Evolutionary conservation across 2,113 vertebrate genomes (phyloP).

Genomic region (Rattus norvegicus): GRCr8 NC_086023.1:39283501-39284000

Average conservation of each 20-base stretch:
- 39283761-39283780: not conserved
- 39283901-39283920: not conserved
- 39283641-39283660: not conserved
- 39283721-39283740: not conserved
- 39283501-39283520: not conserved
- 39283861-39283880: not conserved
- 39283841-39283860: not conserved
- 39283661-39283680: not conserved
- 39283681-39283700: not conserved
- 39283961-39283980: not conserved
- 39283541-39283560: not conserved
- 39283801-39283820: not conserved
- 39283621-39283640: not conserved
- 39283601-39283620: not conserved
- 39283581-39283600: not conserved
- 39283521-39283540: not conserved
- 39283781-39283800: not conserved
- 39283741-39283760: too few relatives aligned
- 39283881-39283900: not conserved
- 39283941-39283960: not conserved
- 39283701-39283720: not conserved
- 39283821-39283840: not conserved
- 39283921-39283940: not conserved
- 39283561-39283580: not conserved
- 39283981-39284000: not conserved